Percentiles rank a stretch among this genome's conserved stretches.
Evolutionary conservation across 2,888 invertebrate species (phyloP).

Genomic region (Pterostichus madidus): DNA sequence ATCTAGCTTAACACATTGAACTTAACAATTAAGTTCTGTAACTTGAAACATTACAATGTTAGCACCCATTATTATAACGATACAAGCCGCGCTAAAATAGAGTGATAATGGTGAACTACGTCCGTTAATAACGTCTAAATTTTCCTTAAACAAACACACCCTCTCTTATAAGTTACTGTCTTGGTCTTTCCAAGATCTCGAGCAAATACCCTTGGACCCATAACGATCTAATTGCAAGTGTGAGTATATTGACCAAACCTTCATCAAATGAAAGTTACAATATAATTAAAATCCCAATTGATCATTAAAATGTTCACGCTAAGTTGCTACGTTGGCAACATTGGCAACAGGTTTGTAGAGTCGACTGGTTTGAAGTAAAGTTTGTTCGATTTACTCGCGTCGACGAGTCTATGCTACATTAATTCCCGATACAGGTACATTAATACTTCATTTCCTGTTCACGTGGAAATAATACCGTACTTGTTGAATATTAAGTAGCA

Average conservation of each 20-base stretch:
- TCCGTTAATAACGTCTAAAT: slow-evolving; percentile 19
- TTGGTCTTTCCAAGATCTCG: not conserved
- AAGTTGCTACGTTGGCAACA: slow-evolving; percentile 21
- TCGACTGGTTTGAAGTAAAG: not conserved
- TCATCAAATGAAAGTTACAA: slow-evolving; percentile 11
- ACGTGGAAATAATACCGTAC: slow-evolving; percentile 30
- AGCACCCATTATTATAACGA: too few species aligned
- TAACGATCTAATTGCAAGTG: slow-evolving; percentile 17
- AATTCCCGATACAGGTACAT: slow-evolving; percentile 29
- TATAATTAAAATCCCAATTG: slow-evolving; percentile 36
- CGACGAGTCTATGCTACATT: slow-evolving; percentile 1
- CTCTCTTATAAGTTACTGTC: slow-evolving; percentile 2
- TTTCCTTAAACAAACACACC: slow-evolving; percentile 25
- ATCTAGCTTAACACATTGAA: too few species aligned
- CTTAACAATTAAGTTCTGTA: too few species aligned
- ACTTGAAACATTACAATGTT: too few species aligned
- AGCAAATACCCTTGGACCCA: not conserved
- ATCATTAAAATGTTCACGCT: slow-evolving; percentile 3
- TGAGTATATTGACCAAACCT: slow-evolving; percentile 38
- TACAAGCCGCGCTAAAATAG: slow-evolving; percentile 5
- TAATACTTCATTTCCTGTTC: slow-evolving; percentile 20
- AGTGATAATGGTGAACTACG: slow-evolving; percentile 20
- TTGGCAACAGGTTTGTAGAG: slow-evolving; percentile 37
- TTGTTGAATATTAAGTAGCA: slow-evolving; percentile 33
- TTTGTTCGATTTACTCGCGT: slow-evolving; percentile 10